Evolutionary conservation across 2,113 vertebrate genomes (phyloP), one percentile per base, ranked within the genome.

Genomic region (Tyto alba): DNA sequence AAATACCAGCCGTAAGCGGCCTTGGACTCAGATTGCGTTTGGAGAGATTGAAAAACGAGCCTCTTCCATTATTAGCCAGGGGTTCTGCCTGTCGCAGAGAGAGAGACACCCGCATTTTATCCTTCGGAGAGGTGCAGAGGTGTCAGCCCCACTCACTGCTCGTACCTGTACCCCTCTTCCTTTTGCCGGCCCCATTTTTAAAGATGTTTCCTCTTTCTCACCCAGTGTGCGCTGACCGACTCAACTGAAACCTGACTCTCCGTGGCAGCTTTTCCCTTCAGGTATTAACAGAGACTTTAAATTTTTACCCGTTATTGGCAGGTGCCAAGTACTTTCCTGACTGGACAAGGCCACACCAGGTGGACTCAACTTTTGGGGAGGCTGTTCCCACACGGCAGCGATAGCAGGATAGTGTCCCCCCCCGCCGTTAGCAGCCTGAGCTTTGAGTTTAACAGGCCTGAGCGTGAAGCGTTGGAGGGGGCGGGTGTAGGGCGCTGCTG

Each of bases 401-500:
- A 27, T 5, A 62, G 67, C 62, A 64, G 47, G 53, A 19, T 10
- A 23, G 8, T 69, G n/a, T n/a, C n/a, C n/a, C n/a, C n/a, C 30
- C 30, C 14, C 19, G 23, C 43, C 36, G 9, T 2, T 16, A 52
- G 19, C 25, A 47, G 27, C 25, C 55, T 40, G 38, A 45, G 45
- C 75, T 64, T 72, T 67, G 86, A n/a, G 34, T 15, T 40, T 53
- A 43, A 40, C 25, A 41, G 62, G 45, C 52, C 27, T 23, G 11
- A 27, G 9, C 2, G 1, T 5, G 53, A 73, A 34, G 63, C 14
- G 2, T 2, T 38, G 8, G 63, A 57, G 43, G 53, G 10, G 52
- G n/a, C n/a, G n/a, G n/a, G n/a, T n/a, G n/a, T n/a, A 2, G 32
- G 6, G 20, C 56, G n/a, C 41, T 0, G 2, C 3, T 40, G 47